Evolutionary conservation across 1,140 invertebrate species (phyloP), one percentile per base, ranked within the genome.

Genomic region (Pseudobourletiella spinata): DNA sequence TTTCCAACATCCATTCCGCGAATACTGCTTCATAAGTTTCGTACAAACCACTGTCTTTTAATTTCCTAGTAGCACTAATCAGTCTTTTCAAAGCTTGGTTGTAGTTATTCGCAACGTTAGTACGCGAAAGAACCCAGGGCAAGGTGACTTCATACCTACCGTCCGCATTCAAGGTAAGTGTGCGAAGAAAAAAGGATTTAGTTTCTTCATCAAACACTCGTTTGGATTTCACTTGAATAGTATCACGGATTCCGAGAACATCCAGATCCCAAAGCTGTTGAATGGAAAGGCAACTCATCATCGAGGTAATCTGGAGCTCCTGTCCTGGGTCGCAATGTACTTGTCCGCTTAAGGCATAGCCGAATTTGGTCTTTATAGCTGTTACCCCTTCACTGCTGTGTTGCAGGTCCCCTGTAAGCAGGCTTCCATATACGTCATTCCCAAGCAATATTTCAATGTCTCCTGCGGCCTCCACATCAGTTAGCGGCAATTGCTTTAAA

Each of bases 211-310:
- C 42, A 0, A 55, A 14, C 4, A 30, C 24, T 1, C 0, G 1
- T 39, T 20, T 50, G 8, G 58, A 28, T 4, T 51, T 50, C 4
- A 16, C 30, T 28, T 59, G 44, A 11, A 29, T 29, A 14, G 58
- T 43, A 51, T 59, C 58, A 26, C 22, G 48, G 18, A 52, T 60
- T 0, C 46, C 59, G 0, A 60, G 26, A 20, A 69, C 65, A 52
- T 77, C 75, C 1, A 60, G 24, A 3, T 14, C 15, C 48, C 48
- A 52, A 0, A 60, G 2, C 16, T 60, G 28, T n/a, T 52, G 46
- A 8, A 35, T 26, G n/a, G 25, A n/a, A 1, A 25, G 18, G 8
- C 3, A 1, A 16, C 2, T 46, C 0, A 42, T 44, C 18, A 58
- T 24, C 1, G 25, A 3, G 1, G 56, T 46, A 15, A 22, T 20